Conservation (phyloP, 2,797 vertebrate species). For the Melanotaenia maccullochi region DNA sequence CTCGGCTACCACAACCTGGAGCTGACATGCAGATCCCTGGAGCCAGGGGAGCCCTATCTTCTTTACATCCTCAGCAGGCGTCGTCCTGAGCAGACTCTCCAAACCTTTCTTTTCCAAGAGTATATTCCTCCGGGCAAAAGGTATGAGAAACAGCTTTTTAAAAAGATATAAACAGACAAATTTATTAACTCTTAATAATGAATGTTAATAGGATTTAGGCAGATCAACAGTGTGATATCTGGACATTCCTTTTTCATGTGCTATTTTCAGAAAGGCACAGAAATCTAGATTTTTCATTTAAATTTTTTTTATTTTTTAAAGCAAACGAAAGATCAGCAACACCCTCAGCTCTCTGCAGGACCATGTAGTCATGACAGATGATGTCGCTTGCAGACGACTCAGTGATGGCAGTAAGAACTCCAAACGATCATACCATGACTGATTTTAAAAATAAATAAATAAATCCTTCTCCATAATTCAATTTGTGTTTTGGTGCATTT, state of each 20-base stretch:
- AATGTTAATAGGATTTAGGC: background rate
- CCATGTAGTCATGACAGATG: conserved; percentile 60
- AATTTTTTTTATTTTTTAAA: conserved; percentile 35
- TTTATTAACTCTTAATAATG: background rate
- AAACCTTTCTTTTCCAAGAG: conserved; percentile 86
- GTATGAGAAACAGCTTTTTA: conserved; percentile 32
- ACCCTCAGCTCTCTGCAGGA: conserved; percentile 59
- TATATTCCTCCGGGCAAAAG: conserved; percentile 68
- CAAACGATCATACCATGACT: background rate
- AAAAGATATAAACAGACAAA: background rate
- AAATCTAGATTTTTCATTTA: background rate
- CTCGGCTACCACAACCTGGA: conserved; percentile 85
- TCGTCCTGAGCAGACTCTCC: conserved; percentile 63
- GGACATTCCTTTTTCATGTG: background rate
- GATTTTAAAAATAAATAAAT: background rate
- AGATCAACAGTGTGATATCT: background rate
- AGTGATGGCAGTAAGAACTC: conserved; percentile 72
- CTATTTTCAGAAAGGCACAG: background rate
- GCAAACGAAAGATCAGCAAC: conserved; percentile 77
- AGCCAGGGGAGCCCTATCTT: conserved; percentile 88
- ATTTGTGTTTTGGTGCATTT: conserved; percentile 21
- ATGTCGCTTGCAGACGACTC: conserved; percentile 52
- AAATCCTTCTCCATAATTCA: background rate
- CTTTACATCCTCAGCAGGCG: conserved; percentile 81
- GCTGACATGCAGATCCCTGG: conserved; percentile 84